Evolutionary conservation across 2,113 vertebrate species (phyloP).

Genomic region (Hippolais icterina): DNA sequence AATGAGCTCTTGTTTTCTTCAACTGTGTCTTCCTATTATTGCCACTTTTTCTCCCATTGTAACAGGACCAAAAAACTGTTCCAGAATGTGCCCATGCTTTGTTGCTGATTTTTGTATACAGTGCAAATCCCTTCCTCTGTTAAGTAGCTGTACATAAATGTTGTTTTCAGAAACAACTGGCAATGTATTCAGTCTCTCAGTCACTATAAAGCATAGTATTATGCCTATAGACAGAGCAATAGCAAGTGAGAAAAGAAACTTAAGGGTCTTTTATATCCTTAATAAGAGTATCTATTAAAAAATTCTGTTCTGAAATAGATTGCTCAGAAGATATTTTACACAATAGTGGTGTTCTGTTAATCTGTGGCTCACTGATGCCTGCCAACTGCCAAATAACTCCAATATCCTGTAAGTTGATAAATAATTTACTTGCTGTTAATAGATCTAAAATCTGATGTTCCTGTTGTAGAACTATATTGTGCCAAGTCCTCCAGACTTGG

Average conservation of each 20-base stretch:
- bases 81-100: not conserved
- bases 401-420: slow-evolving; percentile 56
- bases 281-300: not conserved
- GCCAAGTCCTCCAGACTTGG: slow-evolving; percentile 30
- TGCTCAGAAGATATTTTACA: not conserved
- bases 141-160: not conserved
- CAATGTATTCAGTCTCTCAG: not conserved
- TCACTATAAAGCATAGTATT: not conserved
- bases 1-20: not conserved
- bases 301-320: not conserved
- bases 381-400: slow-evolving; percentile 52
- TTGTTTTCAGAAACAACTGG: not conserved
- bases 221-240: not conserved
- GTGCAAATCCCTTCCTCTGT: not conserved
- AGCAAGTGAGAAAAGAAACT: not conserved
- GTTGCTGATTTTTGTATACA: not conserved
- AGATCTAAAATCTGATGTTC: slow-evolving; percentile 62
- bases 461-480: slow-evolving; percentile 21
- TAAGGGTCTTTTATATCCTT: not conserved
- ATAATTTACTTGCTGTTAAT: slow-evolving; percentile 61
- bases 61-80: not conserved
- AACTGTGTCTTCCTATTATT: not conserved
- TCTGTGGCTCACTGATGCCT: slow-evolving; percentile 23
- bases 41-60: not conserved
- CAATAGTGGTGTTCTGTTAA: not conserved